Evolutionary conservation across 2,888 invertebrate species (phyloP).

Genomic region (Sericinus montela): DNA sequence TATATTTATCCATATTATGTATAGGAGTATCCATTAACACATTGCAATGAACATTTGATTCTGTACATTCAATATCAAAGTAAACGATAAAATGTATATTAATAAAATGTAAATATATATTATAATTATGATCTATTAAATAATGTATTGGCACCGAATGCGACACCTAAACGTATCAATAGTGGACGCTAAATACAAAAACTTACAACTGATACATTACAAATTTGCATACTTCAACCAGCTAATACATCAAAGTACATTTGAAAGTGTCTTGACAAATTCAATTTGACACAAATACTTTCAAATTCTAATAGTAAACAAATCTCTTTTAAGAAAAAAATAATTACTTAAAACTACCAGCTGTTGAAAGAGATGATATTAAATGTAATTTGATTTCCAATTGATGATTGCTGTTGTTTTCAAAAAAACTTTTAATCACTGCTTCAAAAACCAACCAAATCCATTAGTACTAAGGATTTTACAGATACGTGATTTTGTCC

Average conservation of each 20-base stretch:
- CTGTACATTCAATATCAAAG: conserved; percentile 73
- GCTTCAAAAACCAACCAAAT: too few relatives aligned
- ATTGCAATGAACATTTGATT: conserved; percentile 64
- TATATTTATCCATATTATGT: conserved; percentile 71
- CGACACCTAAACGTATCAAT: conserved; percentile 44
- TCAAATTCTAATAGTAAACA: too few relatives aligned
- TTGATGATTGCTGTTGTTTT: too few relatives aligned
- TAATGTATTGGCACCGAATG: conserved; percentile 68
- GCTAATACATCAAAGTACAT: background rate
- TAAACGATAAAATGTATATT: conserved; percentile 62
- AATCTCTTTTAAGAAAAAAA: too few relatives aligned
- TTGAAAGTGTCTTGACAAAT: background rate
- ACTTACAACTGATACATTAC: conserved; percentile 10
- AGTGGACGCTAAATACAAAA: conserved; percentile 54
- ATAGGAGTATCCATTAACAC: conserved; percentile 70
- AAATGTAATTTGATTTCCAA: too few relatives aligned
- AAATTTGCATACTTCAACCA: background rate
- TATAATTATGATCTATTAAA: conserved; percentile 52
- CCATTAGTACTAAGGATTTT: too few relatives aligned
- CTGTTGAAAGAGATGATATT: too few relatives aligned
- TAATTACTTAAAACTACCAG: too few relatives aligned
- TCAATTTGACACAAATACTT: background rate
- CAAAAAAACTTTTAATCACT: too few relatives aligned
- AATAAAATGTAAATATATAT: conserved; percentile 68
- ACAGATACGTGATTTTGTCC: too few relatives aligned